These are phyloP conservation scores for Sebastes umbrosus DNA, from an alignment of 2,797 vertebrate species.

Conservation along the genomic window DNA sequence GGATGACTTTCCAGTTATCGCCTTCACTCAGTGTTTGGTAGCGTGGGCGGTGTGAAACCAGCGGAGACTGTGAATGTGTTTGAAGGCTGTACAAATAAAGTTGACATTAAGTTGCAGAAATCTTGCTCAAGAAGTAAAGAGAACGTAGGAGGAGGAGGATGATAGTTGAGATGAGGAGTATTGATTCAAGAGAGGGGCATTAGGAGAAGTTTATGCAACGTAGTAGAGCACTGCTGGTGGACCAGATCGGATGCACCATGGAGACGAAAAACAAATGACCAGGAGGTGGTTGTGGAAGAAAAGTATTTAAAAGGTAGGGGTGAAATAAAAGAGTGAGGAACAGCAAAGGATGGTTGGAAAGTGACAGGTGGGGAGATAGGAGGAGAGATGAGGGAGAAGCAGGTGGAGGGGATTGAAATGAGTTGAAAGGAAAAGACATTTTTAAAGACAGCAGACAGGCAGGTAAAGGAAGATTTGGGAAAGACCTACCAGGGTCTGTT, in stretches of 20 bases:
- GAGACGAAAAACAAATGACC: not conserved
- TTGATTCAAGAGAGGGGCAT: conserved; percentile 1
- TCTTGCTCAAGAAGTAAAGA: conserved; percentile 10
- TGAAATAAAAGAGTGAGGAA: conserved; percentile 51
- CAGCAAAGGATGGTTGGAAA: conserved; percentile 27
- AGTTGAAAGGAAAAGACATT: not conserved
- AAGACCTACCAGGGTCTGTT: conserved; percentile 89
- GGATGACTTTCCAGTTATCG: conserved; percentile 33
- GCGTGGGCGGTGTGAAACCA: conserved; percentile 43
- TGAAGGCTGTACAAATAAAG: conserved; percentile 17
- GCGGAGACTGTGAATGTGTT: conserved; percentile 12
- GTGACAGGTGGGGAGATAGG: conserved; percentile 23
- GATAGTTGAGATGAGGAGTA: not conserved
- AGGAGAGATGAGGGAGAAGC: conserved; percentile 9
- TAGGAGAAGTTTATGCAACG: not conserved
- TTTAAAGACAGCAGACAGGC: conserved; percentile 1
- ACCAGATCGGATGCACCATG: not conserved
- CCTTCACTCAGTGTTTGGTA: conserved; percentile 21
- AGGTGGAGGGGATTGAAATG: not conserved
- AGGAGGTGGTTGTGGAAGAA: not conserved
- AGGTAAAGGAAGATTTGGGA: conserved; percentile 38
- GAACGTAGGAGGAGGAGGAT: not conserved
- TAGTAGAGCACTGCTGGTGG: not conserved
- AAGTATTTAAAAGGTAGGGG: not conserved
- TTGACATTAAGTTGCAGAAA: conserved; percentile 35